Evolutionary conservation across 2,888 invertebrate genomes (phyloP), one percentile per base, ranked within the genome.

Genomic region (Ophioninae sp.): DNA sequence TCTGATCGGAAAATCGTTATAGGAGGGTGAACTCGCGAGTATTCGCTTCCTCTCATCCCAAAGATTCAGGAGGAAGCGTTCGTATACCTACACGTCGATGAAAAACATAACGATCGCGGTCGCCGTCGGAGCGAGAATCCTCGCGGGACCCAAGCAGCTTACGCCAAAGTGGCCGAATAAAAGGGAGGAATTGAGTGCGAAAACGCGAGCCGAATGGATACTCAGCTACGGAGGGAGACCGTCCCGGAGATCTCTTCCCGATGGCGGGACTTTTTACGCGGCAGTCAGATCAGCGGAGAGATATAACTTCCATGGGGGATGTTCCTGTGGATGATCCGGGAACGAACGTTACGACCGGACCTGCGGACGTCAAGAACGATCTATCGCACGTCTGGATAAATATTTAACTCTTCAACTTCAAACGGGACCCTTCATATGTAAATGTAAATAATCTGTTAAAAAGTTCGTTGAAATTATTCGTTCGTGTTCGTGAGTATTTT

Each of bases 341-440:
- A 67, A 37, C 13, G 41, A 83, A 79, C 67, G 76, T 83, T 79
- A 83, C 65, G 79, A 76, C 65, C 72, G 68, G 39, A 20, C 70
- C 65, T 21, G 79, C 20, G 23, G 59, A 64, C 75, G 57, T 75
- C 62, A 64, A 79, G 56, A 70, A 30, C 50, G 17, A 37, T 65
- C 56, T 37, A 21, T 69, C 44, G 17, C 50, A 69, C 30, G 30
- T 17, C 23, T 44, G 10, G 7, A 10, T 41, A 6, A 8, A 6
- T 44, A 44, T 44, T 10, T 44, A 0, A 44, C 44, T 44, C 8
- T 44, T 44, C 44, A 6, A 44, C 44, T 44, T 44, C 7, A 44
- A 44, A 44, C 7, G 7, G 44, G 44, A 10, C 44, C 6, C 10
- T 7, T 7, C 44, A 44, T 44, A 7, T 44, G 0, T 44, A 44